phyloP scores from a whole-genome alignment of 2,888 invertebrate species.

The Neoitamus cyanurus region DNA sequence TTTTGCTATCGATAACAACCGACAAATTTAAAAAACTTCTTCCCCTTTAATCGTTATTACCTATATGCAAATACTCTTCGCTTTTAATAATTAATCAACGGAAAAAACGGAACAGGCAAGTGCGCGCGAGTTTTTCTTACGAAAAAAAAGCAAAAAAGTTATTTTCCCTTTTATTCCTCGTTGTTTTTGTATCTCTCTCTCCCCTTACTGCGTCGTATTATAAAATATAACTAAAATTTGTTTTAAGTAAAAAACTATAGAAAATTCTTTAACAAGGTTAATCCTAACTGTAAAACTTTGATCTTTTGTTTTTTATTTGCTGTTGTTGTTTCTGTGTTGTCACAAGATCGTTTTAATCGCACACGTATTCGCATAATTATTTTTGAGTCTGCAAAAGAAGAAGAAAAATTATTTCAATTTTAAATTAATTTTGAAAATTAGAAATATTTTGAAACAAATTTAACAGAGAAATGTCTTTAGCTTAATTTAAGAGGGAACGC shows the following conservation, averaged over 20 bases:
- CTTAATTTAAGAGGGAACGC: no score
- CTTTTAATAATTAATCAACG: conserved; percentile 9
- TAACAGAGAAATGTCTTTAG: no score
- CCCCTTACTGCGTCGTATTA: neutral
- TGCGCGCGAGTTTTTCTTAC: conserved; percentile 6
- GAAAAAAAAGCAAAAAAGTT: neutral
- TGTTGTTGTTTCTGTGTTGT: conserved; percentile 33
- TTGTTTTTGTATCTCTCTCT: neutral
- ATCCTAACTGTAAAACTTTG: conserved; percentile 35
- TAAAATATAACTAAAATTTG: conserved; percentile 28
- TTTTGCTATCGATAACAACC: conserved; percentile 18
- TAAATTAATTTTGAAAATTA: neutral
- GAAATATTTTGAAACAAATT: neutral
- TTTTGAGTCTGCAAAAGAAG: conserved; percentile 32
- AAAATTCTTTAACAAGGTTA: conserved; percentile 34
- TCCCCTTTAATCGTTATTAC: neutral
- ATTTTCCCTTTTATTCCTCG: neutral
- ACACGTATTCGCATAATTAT: conserved; percentile 44
- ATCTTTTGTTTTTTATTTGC: conserved; percentile 31
- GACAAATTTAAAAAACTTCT: conserved; percentile 39
- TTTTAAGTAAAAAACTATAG: conserved; percentile 30
- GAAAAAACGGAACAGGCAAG: conserved; percentile 15
- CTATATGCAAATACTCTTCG: neutral
- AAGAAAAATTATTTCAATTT: neutral
- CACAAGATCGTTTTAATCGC: conserved; percentile 42